Evolutionary conservation across 92 coral and sea anemone species (phyloP).

Genomic region (Scolanthus callimorphus): DNA sequence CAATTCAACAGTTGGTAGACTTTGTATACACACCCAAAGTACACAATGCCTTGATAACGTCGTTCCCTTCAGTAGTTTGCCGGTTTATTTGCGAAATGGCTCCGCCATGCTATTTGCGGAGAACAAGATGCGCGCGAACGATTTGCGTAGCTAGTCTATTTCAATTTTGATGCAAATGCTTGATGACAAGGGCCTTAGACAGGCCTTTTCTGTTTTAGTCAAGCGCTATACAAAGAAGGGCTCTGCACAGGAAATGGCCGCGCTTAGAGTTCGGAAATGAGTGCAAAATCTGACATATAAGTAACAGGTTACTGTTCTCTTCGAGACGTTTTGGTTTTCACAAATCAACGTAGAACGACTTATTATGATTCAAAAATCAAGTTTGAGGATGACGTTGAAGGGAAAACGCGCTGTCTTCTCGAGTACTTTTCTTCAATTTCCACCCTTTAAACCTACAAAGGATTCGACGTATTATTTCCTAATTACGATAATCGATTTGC

Average conservation of each 20-base stretch:
- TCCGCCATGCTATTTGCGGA: constrained; percentile 13
- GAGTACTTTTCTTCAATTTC: background rate
- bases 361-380: no score
- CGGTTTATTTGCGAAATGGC: constrained; percentile 46
- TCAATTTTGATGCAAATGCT: constrained; percentile 65
- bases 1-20: constrained; percentile 37
- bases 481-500: constrained; percentile 37
- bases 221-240: constrained; percentile 32
- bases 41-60: constrained; percentile 39
- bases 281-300: no score
- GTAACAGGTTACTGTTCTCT: no score
- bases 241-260: constrained; percentile 59
- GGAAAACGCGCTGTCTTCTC: no score
- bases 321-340: no score
- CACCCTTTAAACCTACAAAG: background rate
- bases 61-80: constrained; percentile 29
- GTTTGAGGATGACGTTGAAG: no score
- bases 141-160: constrained; percentile 5
- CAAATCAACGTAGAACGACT: no score
- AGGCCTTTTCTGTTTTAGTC: constrained; percentile 19
- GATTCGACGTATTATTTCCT: constrained; percentile 8
- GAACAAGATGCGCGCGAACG: constrained; percentile 9
- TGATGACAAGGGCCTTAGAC: background rate
- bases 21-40: constrained; percentile 57
- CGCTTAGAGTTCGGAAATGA: no score